phyloP scores from a whole-genome alignment of 2,797 vertebrate genomes.

The Spondyliosoma cantharus region DNA sequence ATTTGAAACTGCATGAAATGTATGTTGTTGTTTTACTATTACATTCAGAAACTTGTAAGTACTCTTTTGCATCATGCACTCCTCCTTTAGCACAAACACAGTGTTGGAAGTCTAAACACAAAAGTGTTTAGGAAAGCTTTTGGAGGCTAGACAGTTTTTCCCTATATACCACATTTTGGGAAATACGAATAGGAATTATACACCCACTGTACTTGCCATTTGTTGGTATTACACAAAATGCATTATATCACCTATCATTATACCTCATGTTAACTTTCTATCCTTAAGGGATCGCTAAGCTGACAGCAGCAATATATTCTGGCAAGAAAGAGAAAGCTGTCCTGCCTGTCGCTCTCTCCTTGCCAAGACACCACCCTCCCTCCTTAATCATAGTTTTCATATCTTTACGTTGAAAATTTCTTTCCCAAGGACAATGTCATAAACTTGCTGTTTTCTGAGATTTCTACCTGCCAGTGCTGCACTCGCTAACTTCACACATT shows the following conservation, averaged over 20 bases:
- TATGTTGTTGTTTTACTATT: neutral
- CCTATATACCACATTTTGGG: neutral
- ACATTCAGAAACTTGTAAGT: neutral
- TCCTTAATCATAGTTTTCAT: conserved; percentile 98
- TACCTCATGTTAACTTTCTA: conserved; percentile 35
- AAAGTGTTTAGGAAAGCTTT: neutral
- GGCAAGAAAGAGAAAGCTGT: conserved; percentile 51
- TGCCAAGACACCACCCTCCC: conserved; percentile 87
- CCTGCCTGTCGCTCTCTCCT: conserved; percentile 72
- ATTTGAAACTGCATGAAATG: neutral
- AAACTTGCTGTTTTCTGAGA: conserved; percentile 93
- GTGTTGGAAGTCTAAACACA: too few species aligned
- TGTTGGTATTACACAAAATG: neutral
- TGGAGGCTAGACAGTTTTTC: neutral
- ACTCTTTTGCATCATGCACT: neutral
- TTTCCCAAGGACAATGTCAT: conserved; percentile 97
- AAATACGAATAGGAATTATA: neutral
- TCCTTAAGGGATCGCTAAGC: conserved; percentile 10
- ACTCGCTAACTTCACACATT: conserved; percentile 91
- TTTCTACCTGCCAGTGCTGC: conserved; percentile 89
- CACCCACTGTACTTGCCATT: neutral
- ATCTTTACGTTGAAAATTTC: conserved; percentile 96
- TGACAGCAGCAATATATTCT: conserved; percentile 56
- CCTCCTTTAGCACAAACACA: neutral
- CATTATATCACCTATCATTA: conserved; percentile 7